phyloP scores from a whole-genome alignment of 2,888 invertebrate species.

The Ceramica pisi region DNA sequence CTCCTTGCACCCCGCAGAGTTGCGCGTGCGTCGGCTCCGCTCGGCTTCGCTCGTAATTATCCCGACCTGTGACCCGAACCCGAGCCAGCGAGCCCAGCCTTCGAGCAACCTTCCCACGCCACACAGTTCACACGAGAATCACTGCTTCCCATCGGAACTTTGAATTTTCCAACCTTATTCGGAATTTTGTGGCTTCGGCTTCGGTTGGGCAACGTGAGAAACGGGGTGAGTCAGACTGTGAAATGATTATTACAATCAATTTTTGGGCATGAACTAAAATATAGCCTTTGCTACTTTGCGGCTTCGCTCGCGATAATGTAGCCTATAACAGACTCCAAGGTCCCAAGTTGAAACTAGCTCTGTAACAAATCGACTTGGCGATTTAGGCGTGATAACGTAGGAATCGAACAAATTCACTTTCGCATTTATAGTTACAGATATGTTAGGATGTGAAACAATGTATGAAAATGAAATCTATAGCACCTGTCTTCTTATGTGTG shows the following conservation, averaged over 20 bases:
- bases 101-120: slow-evolving; percentile 80
- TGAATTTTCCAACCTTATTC: slow-evolving; percentile 63
- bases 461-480: background rate
- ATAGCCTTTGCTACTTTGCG: too few relatives aligned
- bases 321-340: too few relatives aligned
- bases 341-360: too few relatives aligned
- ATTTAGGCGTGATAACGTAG: too few relatives aligned
- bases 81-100: slow-evolving; percentile 64
- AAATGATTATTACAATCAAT: slow-evolving; percentile 7
- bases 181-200: slow-evolving; percentile 55
- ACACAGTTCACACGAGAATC: slow-evolving; percentile 86
- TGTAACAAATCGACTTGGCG: too few relatives aligned
- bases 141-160: slow-evolving; percentile 85
- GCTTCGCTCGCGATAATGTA: too few relatives aligned
- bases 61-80: slow-evolving; percentile 85
- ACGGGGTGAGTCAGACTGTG: slow-evolving; percentile 29
- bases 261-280: background rate
- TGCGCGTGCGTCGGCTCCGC: slow-evolving; percentile 71
- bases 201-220: slow-evolving; percentile 51
- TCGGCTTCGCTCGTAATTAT: slow-evolving; percentile 81
- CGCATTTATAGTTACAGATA: too few relatives aligned
- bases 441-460: too few relatives aligned
- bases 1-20: slow-evolving; percentile 63
- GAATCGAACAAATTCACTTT: too few relatives aligned
- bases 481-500: background rate